These are phyloP conservation scores for Phenganax marumi DNA, from an alignment of 92 coral and sea anemone genomes.

Conservation along the genomic window DNA sequence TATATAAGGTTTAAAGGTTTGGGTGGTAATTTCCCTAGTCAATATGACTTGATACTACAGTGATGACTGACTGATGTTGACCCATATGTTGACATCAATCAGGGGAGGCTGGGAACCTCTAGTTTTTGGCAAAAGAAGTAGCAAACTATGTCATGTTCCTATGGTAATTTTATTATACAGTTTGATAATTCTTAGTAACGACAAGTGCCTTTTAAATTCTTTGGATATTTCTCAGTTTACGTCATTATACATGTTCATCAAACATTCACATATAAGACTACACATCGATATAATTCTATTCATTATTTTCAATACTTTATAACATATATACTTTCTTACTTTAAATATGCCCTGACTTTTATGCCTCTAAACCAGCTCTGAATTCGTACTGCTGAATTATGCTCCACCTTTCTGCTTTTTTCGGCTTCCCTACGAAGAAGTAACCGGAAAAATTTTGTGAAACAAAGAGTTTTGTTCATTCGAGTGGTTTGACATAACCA, in stretches of 20 bases:
- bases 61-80: no score
- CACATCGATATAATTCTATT: not conserved
- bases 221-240: not conserved
- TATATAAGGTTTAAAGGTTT: no score
- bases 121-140: no score
- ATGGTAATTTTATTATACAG: not conserved
- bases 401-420: slow-evolving; percentile 65
- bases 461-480: not conserved
- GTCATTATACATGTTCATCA: not conserved
- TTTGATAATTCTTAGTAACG: not conserved
- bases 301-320: not conserved
- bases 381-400: slow-evolving; percentile 73
- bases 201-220: not conserved
- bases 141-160: not conserved
- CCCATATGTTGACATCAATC: no score
- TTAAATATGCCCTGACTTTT: slow-evolving; percentile 84
- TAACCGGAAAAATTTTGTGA: not conserved
- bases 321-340: slow-evolving; percentile 42
- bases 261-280: not conserved
- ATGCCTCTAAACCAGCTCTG: slow-evolving; percentile 95
- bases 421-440: slow-evolving; percentile 74
- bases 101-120: no score
- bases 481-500: not conserved
- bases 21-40: no score
- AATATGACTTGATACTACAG: no score